Evolutionary conservation across 2,797 vertebrate genomes (phyloP).

Genomic region (Pantherophis alleghaniensis): DNA sequence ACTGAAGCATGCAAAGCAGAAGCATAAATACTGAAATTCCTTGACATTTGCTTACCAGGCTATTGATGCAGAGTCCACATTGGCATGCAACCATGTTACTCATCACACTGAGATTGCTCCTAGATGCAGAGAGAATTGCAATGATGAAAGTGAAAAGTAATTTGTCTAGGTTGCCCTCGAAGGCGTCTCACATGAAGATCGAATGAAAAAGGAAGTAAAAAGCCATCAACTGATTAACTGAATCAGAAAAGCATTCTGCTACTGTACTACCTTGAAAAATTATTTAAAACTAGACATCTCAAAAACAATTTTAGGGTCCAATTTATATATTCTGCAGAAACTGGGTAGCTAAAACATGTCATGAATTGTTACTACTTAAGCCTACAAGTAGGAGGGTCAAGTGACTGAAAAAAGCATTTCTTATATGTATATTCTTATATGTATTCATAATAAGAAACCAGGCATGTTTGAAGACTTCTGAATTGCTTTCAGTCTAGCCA

Average conservation of each 20-base stretch:
- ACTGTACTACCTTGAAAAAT: not conserved
- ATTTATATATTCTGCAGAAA: not conserved
- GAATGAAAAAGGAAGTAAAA: not conserved
- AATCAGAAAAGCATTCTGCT: not conserved
- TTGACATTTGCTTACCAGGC: constrained; percentile 71
- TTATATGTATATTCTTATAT: not conserved
- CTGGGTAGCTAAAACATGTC: not conserved
- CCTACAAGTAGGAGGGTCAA: not conserved
- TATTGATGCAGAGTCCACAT: constrained; percentile 86
- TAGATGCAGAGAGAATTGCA: constrained; percentile 61
- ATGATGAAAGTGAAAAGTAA: not conserved
- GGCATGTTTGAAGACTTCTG: not conserved
- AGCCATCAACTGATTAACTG: not conserved
- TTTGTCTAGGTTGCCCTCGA: not conserved
- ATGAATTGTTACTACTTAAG: not conserved
- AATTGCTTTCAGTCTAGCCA: not conserved
- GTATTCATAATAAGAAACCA: not conserved
- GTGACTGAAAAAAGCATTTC: not conserved
- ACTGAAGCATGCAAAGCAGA: not conserved
- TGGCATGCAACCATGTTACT: constrained; percentile 77
- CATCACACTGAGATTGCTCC: constrained; percentile 82
- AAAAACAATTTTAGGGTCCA: not conserved
- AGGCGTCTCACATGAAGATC: rapidly evolving
- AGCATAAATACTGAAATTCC: not conserved
- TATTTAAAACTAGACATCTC: not conserved